Conservation (phyloP, 2,888 invertebrate species). For the Amphipoea oculea region DNA sequence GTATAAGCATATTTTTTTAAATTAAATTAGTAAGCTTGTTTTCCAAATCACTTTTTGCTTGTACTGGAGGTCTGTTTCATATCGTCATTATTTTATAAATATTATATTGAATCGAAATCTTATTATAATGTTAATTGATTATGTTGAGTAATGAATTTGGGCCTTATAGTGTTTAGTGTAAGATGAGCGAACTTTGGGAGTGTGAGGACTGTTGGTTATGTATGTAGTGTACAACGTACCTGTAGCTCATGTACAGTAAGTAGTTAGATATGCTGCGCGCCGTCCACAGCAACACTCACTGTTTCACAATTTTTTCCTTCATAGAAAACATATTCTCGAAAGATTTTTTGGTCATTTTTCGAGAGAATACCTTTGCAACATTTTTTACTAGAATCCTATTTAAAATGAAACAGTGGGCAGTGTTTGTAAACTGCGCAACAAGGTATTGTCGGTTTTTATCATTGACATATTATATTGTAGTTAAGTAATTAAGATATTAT, state of each 20-base stretch:
- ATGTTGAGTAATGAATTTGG: slow-evolving; percentile 34
- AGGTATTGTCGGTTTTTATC: slow-evolving; percentile 40
- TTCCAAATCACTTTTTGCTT: slow-evolving; percentile 9
- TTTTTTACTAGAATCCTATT: neutral
- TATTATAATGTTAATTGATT: slow-evolving; percentile 1
- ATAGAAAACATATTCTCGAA: neutral
- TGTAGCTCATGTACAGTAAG: slow-evolving; percentile 28
- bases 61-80: neutral
- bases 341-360: neutral
- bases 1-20: neutral
- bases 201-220: neutral
- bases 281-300: slow-evolving; percentile 7
- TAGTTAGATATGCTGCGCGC: slow-evolving; percentile 30
- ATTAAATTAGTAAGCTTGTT: neutral
- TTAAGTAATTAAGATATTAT: slow-evolving; percentile 69
- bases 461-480: slow-evolving; percentile 52
- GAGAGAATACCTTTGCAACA: neutral
- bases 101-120: neutral
- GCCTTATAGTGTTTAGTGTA: slow-evolving; percentile 51
- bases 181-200: neutral
- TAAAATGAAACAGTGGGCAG: neutral
- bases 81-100: slow-evolving; percentile 3
- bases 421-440: slow-evolving; percentile 19
- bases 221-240: slow-evolving; percentile 10
- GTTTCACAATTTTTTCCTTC: neutral